Conservation (phyloP, 2,113 vertebrate species). For the Prunella fulvescens region DNA sequence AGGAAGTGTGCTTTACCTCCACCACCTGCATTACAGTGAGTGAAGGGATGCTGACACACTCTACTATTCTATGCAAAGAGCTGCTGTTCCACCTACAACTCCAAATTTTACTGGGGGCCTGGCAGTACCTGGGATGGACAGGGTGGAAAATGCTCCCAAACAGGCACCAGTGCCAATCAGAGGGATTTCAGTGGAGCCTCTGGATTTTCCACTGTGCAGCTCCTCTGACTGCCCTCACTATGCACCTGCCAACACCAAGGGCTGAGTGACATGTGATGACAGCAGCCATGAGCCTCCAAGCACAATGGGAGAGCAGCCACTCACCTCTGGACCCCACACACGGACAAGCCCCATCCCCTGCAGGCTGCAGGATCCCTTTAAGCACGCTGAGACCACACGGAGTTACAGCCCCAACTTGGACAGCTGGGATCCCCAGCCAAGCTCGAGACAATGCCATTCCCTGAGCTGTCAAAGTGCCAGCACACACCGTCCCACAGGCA, state of each 20-base stretch:
- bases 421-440: not conserved
- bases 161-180: not conserved
- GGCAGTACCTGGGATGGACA: not conserved
- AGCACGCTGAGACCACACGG: accelerated
- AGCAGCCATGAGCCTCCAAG: accelerated
- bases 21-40: accelerated
- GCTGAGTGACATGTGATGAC: not conserved
- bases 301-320: not conserved
- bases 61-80: not conserved
- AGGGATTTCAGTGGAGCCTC: not conserved
- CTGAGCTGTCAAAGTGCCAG: accelerated
- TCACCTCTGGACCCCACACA: not conserved
- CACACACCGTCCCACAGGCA: not conserved
- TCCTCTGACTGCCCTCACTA: not conserved
- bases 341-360: not conserved
- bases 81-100: not conserved
- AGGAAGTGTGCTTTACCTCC: not conserved
- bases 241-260: not conserved
- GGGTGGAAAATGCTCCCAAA: not conserved
- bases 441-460: not conserved
- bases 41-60: not conserved
- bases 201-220: accelerated
- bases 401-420: not conserved
- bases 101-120: not conserved
- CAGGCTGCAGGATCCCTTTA: not conserved